Base-by-base conservation (phyloP, 2,888 invertebrate genomes). In the Torymus tubicola region DNA sequence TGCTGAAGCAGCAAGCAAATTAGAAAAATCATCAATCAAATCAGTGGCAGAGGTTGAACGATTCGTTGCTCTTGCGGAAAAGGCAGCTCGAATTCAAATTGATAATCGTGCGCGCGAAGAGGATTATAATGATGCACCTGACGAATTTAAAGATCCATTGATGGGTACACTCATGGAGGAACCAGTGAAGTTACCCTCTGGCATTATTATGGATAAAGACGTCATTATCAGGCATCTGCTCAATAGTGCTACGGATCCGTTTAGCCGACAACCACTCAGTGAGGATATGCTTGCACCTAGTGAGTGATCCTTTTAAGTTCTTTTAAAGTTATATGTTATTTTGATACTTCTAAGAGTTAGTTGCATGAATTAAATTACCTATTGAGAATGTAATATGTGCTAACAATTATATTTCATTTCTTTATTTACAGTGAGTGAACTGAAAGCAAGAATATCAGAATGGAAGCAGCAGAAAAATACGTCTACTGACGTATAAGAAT, bases 121-220 rank as follows among this genome's bases (percentile, higher is more conserved):
- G 85, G 98, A 98, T 92, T 96, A 95, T 89, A 97, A 97, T 24
- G 98, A 98, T 91, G 98, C 98, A 57, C 98, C 99, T 0, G 98
- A 98, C 86, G 98, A 98, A 91, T 99, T 98, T 91, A 95, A 95
- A 91, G 99, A 99, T 92, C 98, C 98, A 0, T 92, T 99, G 55
- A 99, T 99, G 99, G 98, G 98, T 90, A 98, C 98, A 0, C 92
- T 99, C 71, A 99, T 99, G 98, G 95, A 95, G 8, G 98, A 99
- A 91, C 99, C 99, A 12, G 99, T 99, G 12, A 92, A 95, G 83
- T 92, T 99, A 87, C 98, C 98, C 2, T 97, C 97, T 82, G 97
- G 98, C 81, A 92, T 89, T 86, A 94, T 98, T 31, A 98, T 99
- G 98, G 98, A 99, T 91, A 94, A 98, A 81, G 94, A 97, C 53